Evolutionary conservation across 2,888 invertebrate species (phyloP), one percentile per base, ranked within the genome.

Genomic region (Orchesellides sinensis): DNA sequence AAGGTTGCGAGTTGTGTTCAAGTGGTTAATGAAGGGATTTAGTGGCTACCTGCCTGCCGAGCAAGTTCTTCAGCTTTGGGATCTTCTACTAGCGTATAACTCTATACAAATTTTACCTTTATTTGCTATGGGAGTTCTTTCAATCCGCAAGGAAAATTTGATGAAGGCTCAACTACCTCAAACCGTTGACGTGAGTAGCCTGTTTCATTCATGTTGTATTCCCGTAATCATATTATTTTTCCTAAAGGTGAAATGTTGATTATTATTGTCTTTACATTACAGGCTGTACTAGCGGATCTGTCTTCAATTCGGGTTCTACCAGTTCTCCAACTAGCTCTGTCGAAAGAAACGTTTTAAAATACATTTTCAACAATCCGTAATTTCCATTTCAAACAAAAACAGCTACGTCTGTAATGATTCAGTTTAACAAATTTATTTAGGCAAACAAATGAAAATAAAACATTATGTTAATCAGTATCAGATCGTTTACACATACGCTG

Each of bases 11-110:
- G 94, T 98, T 27, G 96, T 97, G 0, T 97, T 98, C 90, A 98
- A 98, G 90, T 98, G 98, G 98, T 90, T 98, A 59, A 98, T 98
- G 94, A 92, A 98, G 85, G 98, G 96, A 0, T 98, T 98, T 90
- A 97, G 98, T 88, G 98, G 98, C 0, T 97, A 97, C 89, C 91
- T 98, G 63, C 95, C 96, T 0, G 97, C 97, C 0, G 97, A 97
- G 89, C 98, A 98, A 90, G 92, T 98, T 0, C 91, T 98, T 2
- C 93, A 96, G 52, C 91, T 98, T 14, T 98, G 98, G 98, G 98
- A 98, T 90, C 92, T 97, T 88, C 92, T 96, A 73, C 92, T 98
- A 12, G 98, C 97, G 2, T 97, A 96, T 90, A 97, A 98, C 90
- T 96, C 97, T 6, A 90, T 98, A 80, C 97, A 98, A 90, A 94